Percentiles rank a stretch among this genome's conserved stretches.
phyloP scores from a whole-genome alignment of 2,888 invertebrate species.

The Globia sparganii region DNA sequence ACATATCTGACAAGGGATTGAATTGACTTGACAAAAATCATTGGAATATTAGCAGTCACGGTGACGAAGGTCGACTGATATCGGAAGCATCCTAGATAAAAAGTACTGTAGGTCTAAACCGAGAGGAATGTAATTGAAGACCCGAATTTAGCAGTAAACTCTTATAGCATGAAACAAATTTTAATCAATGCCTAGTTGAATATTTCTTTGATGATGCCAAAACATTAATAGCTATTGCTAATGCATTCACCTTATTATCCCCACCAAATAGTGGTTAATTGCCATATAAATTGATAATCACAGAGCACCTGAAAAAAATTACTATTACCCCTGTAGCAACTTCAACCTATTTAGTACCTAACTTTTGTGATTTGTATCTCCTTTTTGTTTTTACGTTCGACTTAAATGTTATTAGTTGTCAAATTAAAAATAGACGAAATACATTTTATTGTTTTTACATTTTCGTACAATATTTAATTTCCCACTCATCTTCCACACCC shows the following conservation, averaged over 20 bases:
- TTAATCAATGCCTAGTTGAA: background rate
- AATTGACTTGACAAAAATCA: background rate
- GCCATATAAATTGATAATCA: background rate
- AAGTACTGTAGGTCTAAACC: background rate
- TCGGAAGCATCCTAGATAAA: background rate
- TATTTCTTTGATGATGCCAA: background rate
- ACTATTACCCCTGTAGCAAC: no score
- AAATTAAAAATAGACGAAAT: no score
- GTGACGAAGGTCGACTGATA: background rate
- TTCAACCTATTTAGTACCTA: no score
- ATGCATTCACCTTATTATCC: background rate
- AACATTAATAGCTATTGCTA: background rate
- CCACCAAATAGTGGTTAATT: background rate
- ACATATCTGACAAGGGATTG: background rate
- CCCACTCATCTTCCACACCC: no score
- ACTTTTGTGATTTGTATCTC: no score
- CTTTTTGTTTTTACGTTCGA: no score
- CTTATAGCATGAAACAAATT: no score
- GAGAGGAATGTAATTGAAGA: background rate
- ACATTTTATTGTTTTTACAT: no score
- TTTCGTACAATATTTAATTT: no score
- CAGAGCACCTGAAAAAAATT: background rate
- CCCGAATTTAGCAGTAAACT: background rate
- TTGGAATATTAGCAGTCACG: background rate
- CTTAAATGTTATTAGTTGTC: no score